Conservation (phyloP, 2,888 invertebrate genomes). For the Imbricaverruca yamaguchii region DNA sequence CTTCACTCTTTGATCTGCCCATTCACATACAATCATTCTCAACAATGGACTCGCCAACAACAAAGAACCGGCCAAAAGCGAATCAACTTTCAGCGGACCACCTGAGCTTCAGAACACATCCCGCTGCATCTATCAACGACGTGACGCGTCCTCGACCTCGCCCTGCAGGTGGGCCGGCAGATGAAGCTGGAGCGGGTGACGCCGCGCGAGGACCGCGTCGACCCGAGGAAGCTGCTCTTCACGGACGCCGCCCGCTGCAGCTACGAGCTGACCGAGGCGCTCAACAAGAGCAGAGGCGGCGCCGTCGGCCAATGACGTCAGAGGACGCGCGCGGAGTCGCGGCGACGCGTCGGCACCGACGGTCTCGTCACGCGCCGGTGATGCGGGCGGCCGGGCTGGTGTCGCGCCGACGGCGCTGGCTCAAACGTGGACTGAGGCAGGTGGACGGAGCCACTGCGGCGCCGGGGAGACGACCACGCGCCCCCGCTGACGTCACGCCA, state of each 20-base stretch:
- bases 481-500: too few species aligned
- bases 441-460: too few species aligned
- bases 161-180: not conserved
- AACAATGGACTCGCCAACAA: too few species aligned
- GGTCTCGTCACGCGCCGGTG: not conserved
- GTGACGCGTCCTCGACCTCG: too few species aligned
- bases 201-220: not conserved
- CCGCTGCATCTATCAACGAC: too few species aligned
- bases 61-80: too few species aligned
- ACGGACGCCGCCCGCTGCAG: constrained; percentile 7
- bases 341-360: not conserved
- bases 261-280: not conserved
- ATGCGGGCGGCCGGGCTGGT: not conserved
- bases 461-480: too few species aligned
- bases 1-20: too few species aligned
- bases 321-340: not conserved
- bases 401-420: not conserved
- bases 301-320: not conserved
- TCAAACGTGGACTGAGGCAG: too few species aligned
- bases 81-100: too few species aligned
- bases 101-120: too few species aligned
- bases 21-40: too few species aligned
- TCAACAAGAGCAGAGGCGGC: not conserved
- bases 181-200: not conserved
- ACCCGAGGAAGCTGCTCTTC: constrained; percentile 5